phyloP scores from a whole-genome alignment of 2,113 vertebrate genomes.

The Zosterops japonicus region DNA sequence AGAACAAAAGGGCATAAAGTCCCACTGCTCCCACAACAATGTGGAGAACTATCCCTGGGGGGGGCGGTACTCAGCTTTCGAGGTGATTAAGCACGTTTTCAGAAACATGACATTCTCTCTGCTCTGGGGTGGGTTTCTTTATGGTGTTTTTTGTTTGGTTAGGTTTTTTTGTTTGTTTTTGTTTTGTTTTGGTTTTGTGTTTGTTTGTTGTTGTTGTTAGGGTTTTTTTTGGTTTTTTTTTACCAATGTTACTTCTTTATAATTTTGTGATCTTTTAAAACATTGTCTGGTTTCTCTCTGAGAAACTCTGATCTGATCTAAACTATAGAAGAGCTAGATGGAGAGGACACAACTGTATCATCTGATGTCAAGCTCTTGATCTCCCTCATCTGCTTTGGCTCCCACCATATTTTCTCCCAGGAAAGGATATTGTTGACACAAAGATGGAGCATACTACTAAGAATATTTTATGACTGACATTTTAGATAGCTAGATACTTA shows the following conservation, averaged over 20 bases:
- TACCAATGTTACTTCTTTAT: not conserved
- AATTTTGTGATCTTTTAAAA: not conserved
- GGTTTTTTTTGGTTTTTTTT: not conserved
- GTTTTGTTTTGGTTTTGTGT: no score
- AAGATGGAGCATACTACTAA: not conserved
- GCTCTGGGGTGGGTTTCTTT: not conserved
- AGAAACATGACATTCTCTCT: not conserved
- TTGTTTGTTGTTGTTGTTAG: no score
- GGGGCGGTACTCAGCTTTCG: not conserved
- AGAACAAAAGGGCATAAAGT: not conserved
- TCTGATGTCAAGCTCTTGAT: not conserved
- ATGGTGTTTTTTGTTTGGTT: no score
- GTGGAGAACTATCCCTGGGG: not conserved
- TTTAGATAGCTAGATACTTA: not conserved
- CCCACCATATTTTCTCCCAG: not conserved
- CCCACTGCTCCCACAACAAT: not conserved
- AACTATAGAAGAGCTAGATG: fast-evolving
- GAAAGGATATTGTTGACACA: not conserved
- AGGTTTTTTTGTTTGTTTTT: no score
- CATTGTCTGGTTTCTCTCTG: not conserved
- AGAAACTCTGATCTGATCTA: not conserved
- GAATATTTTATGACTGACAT: not conserved
- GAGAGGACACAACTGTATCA: not conserved
- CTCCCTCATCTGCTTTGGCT: not conserved
- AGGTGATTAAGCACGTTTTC: not conserved